Base-by-base conservation (phyloP, 2,113 vertebrate genomes). In the Oryzias celebensis region DNA sequence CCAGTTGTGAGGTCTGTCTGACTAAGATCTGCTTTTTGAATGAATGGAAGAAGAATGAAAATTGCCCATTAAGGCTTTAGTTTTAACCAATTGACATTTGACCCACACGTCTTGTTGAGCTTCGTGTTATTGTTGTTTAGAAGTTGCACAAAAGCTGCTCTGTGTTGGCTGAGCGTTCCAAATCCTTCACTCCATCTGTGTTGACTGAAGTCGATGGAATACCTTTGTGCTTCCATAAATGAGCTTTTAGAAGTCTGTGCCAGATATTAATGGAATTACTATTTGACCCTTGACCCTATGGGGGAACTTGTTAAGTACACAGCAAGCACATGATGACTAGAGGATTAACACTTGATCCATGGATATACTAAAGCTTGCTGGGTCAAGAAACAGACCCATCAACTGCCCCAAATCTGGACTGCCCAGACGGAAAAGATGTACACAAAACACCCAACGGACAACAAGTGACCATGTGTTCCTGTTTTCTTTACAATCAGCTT, bases 291-390 rank as follows among this genome's bases (percentile, higher is more conserved):
- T 77, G 46, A 66, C 55, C 63, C 17, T 14, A 0, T 24, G 15
- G 1, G 28, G 31, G 23, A 84, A 62, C 52, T 63, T 55, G 70
- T 60, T 65, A 76, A 80, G 75, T 65, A 76, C 68, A 77, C 52
- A 78, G 28, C 55, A 26, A 68, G 74, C 82, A 73, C 65, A 76
- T 85, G 69, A 81, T 69, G 68, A 60, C 70, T 15, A 28, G 22
- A 13, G 62, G 85, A 83, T 87, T 87, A 85, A 76, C 77, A 17
- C 58, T 44, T 85, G 75, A 87, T 85, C 75, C 76, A 55, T 79
- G 74, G 65, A 85, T 75, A 49, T 62, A 36, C 58, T 71, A 51
- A 73, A 82, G 76, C 82, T 60, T 58, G 62, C 69, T 81, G 60
- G 70, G 69, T 75, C 72, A 81, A 77, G 75, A 80, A 78, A 74